Evolutionary conservation across 2,797 vertebrate species (phyloP), one percentile per base, ranked within the genome.

Genomic region (Cyprinella venusta): DNA sequence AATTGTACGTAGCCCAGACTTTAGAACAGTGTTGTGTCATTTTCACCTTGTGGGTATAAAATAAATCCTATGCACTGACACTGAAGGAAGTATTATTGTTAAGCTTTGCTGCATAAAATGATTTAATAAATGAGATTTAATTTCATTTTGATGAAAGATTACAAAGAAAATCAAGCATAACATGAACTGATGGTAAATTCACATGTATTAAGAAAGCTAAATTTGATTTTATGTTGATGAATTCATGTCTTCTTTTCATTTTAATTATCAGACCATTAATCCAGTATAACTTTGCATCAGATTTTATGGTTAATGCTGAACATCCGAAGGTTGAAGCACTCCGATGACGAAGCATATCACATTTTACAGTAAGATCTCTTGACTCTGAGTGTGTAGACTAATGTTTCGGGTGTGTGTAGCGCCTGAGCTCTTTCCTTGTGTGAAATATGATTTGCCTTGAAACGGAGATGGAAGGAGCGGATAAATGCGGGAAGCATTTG

Each of bases 361-460:
- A 15, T 80, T 80, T 26, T 61, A 71, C 68, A 61, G 21, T 40
- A 21, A 68, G 36, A 64, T 8, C 38, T 6, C 52, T 19, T 13
- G 24, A 77, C 52, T 59, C 33, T 12, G 26, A 36, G 21, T 1
- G 38, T 33, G 38, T 19, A 18, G 68, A 15, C 76, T 84, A 76
- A 76, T 76, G 70, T 70, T 63, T 70, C 71, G 26, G 68, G 65
- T n/a, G 19, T 64, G 68, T 8, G 3, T 8, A 69, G 52, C n/a
- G 13, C 56, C 65, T 77, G 65, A 79, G 70, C 71, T 80, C 67
- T 80, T 36, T 59, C 38, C 71, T 76, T 76, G 75, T 69, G 64
- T 77, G 71, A 50, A 76, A 84, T 76, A 76, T 38, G 38, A 81
- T 85, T 85, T 64, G 52, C 52, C 13, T 50, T 63, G 78, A 85